A percentile compares a stretch with the other conserved stretches of the same genome.
phyloP scores from a whole-genome alignment of 1,140 invertebrate genomes.

The Polyergus mexicanus region DNA sequence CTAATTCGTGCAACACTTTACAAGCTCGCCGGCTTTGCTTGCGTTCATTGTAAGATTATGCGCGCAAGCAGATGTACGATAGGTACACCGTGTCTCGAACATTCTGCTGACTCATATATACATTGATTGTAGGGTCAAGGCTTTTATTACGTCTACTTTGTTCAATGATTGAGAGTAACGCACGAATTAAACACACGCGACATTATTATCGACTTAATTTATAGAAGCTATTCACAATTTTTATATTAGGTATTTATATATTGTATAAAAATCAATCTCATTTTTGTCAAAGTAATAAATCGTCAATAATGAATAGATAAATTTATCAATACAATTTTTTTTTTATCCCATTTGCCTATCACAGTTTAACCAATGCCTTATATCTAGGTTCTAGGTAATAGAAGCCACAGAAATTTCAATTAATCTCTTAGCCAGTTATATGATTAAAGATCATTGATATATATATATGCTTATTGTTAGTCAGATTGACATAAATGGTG shows the following conservation, averaged over 20 bases:
- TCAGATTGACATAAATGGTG: neutral
- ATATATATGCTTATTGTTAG: neutral
- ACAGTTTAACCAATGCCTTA: neutral
- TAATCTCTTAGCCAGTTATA: neutral
- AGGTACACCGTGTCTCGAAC: slow-evolving; percentile 18
- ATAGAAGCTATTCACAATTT: neutral
- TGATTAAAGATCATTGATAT: neutral
- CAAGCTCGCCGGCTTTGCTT: slow-evolving; percentile 45
- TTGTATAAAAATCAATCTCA: neutral
- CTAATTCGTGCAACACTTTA: slow-evolving; percentile 58
- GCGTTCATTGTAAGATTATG: slow-evolving; percentile 42
- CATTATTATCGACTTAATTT: slow-evolving; percentile 9
- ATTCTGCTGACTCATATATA: slow-evolving; percentile 42
- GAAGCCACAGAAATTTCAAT: neutral
- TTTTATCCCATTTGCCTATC: neutral
- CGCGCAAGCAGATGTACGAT: slow-evolving; percentile 45
- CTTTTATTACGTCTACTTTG: slow-evolving; percentile 26
- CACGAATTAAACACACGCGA: neutral
- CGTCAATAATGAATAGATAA: neutral
- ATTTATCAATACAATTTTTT: neutral
- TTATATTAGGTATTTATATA: neutral
- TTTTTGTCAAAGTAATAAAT: neutral
- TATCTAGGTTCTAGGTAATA: neutral
- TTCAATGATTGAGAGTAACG: slow-evolving; percentile 25
- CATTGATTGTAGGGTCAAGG: slow-evolving; percentile 41